Evolutionary conservation across 2,888 invertebrate species (phyloP).

Genomic region (Apomyelois bistriatella): DNA sequence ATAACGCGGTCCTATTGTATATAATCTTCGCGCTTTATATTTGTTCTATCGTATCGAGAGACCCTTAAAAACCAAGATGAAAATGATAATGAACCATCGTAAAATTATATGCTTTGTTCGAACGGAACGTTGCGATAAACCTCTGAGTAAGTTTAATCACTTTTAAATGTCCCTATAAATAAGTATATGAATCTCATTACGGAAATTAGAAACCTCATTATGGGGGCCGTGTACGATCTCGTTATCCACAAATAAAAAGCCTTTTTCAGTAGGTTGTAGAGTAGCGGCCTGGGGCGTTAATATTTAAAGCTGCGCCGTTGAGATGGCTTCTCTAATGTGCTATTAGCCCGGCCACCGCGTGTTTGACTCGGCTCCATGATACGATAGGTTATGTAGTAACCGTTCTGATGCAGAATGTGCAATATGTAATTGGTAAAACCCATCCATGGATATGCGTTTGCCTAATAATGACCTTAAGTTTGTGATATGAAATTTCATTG

Average conservation of each 20-base stretch:
- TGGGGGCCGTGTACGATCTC: slow-evolving; percentile 49
- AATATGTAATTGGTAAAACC: background rate
- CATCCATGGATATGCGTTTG: no score
- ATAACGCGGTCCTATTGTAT: no score
- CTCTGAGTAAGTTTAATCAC: slow-evolving; percentile 22
- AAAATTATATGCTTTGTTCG: slow-evolving; percentile 4
- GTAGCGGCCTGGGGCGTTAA: slow-evolving; percentile 50
- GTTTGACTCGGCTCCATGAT: slow-evolving; percentile 34
- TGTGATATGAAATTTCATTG: no score
- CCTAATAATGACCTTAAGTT: no score
- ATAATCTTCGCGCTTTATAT: background rate
- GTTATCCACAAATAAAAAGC: slow-evolving; percentile 66
- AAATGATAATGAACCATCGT: slow-evolving; percentile 3
- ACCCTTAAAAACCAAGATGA: background rate
- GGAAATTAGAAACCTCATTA: slow-evolving; percentile 62
- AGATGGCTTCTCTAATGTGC: slow-evolving; percentile 65
- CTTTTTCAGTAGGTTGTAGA: slow-evolving; percentile 46
- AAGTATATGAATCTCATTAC: slow-evolving; percentile 56
- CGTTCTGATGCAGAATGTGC: background rate
- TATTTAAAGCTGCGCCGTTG: slow-evolving; percentile 59
- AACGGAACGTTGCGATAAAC: background rate
- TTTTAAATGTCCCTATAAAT: slow-evolving; percentile 40
- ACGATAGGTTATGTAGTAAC: slow-evolving; percentile 12
- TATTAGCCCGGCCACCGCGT: slow-evolving; percentile 53
- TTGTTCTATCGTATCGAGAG: no score